These are phyloP conservation scores for Otocyon megalotis DNA, from an alignment of 2,113 vertebrate species.

Conservation along the genomic window DNA sequence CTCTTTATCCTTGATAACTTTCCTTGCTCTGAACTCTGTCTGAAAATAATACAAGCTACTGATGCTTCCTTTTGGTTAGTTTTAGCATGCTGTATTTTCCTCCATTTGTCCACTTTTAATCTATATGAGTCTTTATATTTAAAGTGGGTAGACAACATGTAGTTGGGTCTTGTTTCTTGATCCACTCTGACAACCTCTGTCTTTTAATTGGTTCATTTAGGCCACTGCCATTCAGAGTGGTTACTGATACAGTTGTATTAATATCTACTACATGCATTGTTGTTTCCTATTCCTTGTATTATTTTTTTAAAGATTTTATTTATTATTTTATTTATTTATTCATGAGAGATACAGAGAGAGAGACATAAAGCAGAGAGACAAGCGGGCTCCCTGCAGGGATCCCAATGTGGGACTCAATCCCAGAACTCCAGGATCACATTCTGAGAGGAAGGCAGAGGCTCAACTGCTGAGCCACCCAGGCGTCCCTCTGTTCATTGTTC, in stretches of 20 bases:
- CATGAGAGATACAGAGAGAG: too few species aligned
- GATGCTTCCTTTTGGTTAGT: neutral
- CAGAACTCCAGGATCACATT: too few species aligned
- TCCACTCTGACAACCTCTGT: neutral
- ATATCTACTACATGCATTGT: fast-evolving
- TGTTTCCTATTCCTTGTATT: neutral
- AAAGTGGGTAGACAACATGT: neutral
- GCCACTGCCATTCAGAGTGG: neutral
- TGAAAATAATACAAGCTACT: neutral
- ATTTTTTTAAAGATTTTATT: too few species aligned
- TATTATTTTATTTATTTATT: too few species aligned
- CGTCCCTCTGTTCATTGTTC: neutral
- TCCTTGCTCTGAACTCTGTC: neutral
- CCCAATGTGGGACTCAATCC: too few species aligned
- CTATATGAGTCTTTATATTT: neutral
- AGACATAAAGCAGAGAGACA: too few species aligned
- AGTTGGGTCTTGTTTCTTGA: neutral
- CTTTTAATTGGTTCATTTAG: neutral
- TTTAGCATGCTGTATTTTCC: too few species aligned
- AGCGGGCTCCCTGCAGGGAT: too few species aligned
- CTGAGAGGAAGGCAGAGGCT: too few species aligned
- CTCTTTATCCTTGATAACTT: neutral
- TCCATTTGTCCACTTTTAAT: neutral
- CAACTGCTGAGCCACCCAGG: too few species aligned
- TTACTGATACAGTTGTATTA: neutral